Conservation (phyloP, 2,113 vertebrate genomes). For the Pycnonotus jocosus region DNA sequence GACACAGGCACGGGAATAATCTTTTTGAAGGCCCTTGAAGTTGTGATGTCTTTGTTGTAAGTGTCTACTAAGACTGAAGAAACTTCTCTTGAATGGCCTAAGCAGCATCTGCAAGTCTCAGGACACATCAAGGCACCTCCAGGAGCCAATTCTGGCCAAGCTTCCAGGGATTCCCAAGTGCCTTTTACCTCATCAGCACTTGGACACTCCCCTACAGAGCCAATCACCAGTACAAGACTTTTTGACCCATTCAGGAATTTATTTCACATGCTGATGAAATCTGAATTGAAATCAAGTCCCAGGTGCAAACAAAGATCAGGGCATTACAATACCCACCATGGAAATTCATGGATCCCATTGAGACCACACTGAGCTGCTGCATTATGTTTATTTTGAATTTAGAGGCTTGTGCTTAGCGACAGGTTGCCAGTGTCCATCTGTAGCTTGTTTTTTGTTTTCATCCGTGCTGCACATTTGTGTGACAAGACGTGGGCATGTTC, state of each 20-base stretch:
- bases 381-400: slow-evolving; percentile 27
- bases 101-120: background rate
- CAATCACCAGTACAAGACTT: background rate
- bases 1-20: background rate
- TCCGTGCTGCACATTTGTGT: slow-evolving; percentile 29
- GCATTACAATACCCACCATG: fast-evolving
- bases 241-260: background rate
- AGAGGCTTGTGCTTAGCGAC: slow-evolving; percentile 41
- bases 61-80: background rate
- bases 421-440: slow-evolving; percentile 58
- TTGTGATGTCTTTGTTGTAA: background rate
- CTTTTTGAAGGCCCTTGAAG: background rate
- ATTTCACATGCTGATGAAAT: background rate
- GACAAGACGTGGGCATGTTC: slow-evolving; percentile 54
- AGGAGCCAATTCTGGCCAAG: background rate
- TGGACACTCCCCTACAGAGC: fast-evolving
- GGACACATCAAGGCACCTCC: background rate
- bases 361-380: background rate
- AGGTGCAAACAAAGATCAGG: fast-evolving
- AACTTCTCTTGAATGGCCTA: background rate
- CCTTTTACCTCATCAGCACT: fast-evolving
- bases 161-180: background rate
- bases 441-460: slow-evolving; percentile 60
- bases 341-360: background rate
- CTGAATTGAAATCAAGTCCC: background rate